Evolutionary conservation across 2,888 invertebrate species (phyloP).

Genomic region (Pandemis cinnamomeana): DNA sequence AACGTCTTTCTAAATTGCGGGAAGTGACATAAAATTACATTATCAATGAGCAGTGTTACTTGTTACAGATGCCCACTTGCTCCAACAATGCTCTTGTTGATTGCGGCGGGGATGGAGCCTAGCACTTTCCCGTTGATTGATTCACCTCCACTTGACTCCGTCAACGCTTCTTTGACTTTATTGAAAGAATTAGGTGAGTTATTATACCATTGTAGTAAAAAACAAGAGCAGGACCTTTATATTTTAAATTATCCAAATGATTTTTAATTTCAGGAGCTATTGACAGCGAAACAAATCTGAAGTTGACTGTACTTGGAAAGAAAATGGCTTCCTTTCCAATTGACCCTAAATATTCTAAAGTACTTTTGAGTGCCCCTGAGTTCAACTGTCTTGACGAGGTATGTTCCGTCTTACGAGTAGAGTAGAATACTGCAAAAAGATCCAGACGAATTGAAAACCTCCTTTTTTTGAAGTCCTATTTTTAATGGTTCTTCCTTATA

Average conservation of each 20-base stretch:
- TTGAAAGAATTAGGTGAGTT: slow-evolving; percentile 85
- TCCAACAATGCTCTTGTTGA: slow-evolving; percentile 91
- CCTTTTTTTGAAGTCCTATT: slow-evolving; percentile 19
- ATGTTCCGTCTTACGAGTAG: slow-evolving; percentile 28
- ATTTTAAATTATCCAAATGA: not conserved
- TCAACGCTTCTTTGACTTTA: slow-evolving; percentile 86
- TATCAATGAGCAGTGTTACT: slow-evolving; percentile 5
- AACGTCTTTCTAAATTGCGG: not conserved
- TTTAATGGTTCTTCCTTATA: slow-evolving; percentile 48
- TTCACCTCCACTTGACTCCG: slow-evolving; percentile 90
- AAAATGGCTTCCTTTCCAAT: slow-evolving; percentile 96
- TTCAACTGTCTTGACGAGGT: slow-evolving; percentile 91
- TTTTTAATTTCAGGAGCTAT: slow-evolving; percentile 85
- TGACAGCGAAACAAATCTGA: slow-evolving; percentile 81
- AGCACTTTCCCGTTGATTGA: slow-evolving; percentile 96
- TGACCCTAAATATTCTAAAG: slow-evolving; percentile 94
- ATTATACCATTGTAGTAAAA: no score
- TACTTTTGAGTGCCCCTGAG: slow-evolving; percentile 90
- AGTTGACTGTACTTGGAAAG: slow-evolving; percentile 91
- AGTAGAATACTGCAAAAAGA: not conserved
- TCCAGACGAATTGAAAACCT: no score
- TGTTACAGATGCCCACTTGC: slow-evolving; percentile 82
- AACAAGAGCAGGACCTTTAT: not conserved
- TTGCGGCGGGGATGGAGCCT: slow-evolving; percentile 93
- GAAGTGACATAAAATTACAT: not conserved